Evolutionary conservation across 2,797 vertebrate species (phyloP).

Genomic region (Coregonus sp.): DNA sequence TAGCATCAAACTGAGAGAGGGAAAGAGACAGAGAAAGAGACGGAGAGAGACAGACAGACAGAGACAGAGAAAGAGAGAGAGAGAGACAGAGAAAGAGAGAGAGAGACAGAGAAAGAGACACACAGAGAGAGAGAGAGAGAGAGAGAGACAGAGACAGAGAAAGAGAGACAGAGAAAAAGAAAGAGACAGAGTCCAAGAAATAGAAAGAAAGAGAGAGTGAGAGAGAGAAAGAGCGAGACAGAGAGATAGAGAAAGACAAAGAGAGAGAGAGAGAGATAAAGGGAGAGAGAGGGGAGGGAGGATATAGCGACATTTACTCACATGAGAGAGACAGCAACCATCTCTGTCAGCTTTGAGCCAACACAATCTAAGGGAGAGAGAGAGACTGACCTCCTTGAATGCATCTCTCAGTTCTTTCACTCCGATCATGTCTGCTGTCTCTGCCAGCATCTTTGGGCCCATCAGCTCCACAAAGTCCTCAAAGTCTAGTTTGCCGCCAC

Average conservation of each 20-base stretch:
- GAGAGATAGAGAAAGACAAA: neutral
- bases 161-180: too few relatives aligned
- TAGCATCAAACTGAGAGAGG: slow-evolving; percentile 84
- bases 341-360: neutral
- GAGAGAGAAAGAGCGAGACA: neutral
- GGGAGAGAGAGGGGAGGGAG: too few relatives aligned
- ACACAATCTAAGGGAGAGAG: neutral
- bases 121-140: too few relatives aligned
- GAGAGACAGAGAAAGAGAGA: too few relatives aligned
- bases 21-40: neutral
- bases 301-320: neutral
- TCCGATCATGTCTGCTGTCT: slow-evolving; percentile 95
- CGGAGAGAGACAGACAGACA: neutral
- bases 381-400: slow-evolving; percentile 83
- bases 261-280: neutral
- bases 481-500: slow-evolving; percentile 90
- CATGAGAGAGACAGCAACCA: neutral
- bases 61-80: neutral
- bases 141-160: too few relatives aligned
- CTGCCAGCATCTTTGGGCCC: slow-evolving; percentile 95
- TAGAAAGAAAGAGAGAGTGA: too few relatives aligned
- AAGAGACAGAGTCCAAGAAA: too few relatives aligned
- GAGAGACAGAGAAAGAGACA: too few relatives aligned
- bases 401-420: slow-evolving; percentile 91
- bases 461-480: slow-evolving; percentile 96